phyloP scores from a whole-genome alignment of 2,888 invertebrate genomes.

The Hedya salicella region DNA sequence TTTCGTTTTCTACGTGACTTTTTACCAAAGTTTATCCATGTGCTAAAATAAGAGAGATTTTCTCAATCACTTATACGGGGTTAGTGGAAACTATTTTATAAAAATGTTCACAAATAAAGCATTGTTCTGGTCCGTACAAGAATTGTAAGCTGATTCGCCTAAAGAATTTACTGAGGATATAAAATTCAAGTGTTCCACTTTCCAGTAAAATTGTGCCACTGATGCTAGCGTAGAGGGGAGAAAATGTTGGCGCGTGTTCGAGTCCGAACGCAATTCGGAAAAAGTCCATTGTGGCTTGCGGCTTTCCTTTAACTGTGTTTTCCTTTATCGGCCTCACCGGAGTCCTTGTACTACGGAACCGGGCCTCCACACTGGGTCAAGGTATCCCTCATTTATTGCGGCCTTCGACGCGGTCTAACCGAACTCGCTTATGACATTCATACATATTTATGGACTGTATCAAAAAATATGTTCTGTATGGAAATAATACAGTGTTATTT shows the following conservation, averaged over 20 bases:
- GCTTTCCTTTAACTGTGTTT: not conserved
- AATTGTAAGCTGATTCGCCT: slow-evolving; percentile 10
- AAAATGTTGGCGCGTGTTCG: not conserved
- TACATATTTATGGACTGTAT: slow-evolving; percentile 10
- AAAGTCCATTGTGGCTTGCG: not conserved
- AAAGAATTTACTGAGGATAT: slow-evolving; percentile 10
- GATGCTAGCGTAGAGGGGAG: not conserved
- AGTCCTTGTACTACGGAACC: slow-evolving; percentile 11
- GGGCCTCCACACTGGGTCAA: slow-evolving; percentile 30
- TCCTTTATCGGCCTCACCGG: not conserved
- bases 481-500: not conserved
- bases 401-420: slow-evolving; percentile 22
- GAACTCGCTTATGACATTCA: slow-evolving; percentile 2
- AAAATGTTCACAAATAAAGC: slow-evolving; percentile 6
- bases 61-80: not conserved
- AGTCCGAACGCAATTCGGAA: not conserved
- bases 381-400: slow-evolving; percentile 15
- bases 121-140: slow-evolving; percentile 5
- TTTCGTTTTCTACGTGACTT: slow-evolving; percentile 2
- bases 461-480: not conserved
- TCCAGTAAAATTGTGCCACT: not conserved
- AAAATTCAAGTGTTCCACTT: slow-evolving; percentile 19
- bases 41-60: not conserved
- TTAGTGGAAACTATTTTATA: slow-evolving; percentile 3
- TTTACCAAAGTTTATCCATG: slow-evolving; percentile 12